Conservation (phyloP, 2,888 invertebrate genomes). For the Liodrosophila aerea region DNA sequence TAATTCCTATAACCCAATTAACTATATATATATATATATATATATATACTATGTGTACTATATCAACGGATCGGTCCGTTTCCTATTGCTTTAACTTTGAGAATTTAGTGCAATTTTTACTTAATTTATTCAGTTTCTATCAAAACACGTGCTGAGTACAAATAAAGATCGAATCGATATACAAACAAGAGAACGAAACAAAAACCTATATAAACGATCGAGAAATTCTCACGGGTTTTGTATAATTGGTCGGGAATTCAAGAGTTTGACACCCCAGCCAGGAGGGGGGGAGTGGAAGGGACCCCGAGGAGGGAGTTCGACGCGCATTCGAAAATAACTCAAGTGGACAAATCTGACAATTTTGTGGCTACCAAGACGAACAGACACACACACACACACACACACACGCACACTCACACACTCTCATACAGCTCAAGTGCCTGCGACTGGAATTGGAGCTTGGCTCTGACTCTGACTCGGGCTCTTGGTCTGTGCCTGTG, state of each 20-base stretch:
- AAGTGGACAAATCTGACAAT: slow-evolving; percentile 79
- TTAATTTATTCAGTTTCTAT: slow-evolving; percentile 65
- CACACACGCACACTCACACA: slow-evolving; percentile 9
- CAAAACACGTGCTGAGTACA: slow-evolving; percentile 64
- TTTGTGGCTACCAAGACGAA: slow-evolving; percentile 73
- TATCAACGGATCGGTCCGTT: slow-evolving; percentile 20
- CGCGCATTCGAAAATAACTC: slow-evolving; percentile 72
- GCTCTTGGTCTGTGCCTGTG: slow-evolving; percentile 3
- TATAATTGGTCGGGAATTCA: slow-evolving; percentile 74
- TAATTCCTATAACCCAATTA: slow-evolving; percentile 12
- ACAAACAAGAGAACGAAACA: slow-evolving; percentile 27
- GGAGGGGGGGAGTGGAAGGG: slow-evolving; percentile 1
- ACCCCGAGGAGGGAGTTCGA: slow-evolving; percentile 45
- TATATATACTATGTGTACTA: slow-evolving; percentile 12
- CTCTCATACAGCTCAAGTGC: slow-evolving; percentile 59
- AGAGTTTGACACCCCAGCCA: slow-evolving; percentile 58
- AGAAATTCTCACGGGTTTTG: slow-evolving; percentile 71
- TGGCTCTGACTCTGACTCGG: slow-evolving; percentile 6
- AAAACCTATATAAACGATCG: slow-evolving; percentile 15
- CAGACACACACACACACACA: slow-evolving; percentile 28
- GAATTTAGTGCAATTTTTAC: slow-evolving; percentile 66
- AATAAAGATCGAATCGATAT: slow-evolving; percentile 57
- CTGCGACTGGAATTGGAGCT: slow-evolving; percentile 37
- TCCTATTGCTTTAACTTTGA: slow-evolving; percentile 13
- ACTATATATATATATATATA: too few species aligned